Percentiles rank a stretch among this genome's conserved stretches.
phyloP scores from a whole-genome alignment of 2,797 vertebrate species.

The Lepus townsendii region DNA sequence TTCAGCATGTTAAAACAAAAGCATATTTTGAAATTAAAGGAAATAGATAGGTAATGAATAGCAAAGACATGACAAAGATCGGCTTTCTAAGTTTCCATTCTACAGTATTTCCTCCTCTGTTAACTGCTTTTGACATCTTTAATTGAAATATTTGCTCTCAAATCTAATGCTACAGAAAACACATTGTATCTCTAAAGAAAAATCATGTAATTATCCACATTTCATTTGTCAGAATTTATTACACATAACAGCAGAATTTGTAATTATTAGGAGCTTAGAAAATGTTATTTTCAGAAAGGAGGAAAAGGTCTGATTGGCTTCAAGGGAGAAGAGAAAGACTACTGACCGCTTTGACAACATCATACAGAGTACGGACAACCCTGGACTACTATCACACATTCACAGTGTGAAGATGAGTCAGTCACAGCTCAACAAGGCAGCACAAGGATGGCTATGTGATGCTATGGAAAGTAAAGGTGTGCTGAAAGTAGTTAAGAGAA shows the following conservation, averaged over 20 bases:
- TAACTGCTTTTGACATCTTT: slow-evolving; percentile 1
- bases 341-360: background rate
- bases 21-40: background rate
- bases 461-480: no score
- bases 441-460: background rate
- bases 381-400: no score
- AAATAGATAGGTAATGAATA: background rate
- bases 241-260: background rate
- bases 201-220: slow-evolving; percentile 38
- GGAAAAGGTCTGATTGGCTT: background rate
- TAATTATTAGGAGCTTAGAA: background rate
- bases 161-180: slow-evolving; percentile 15
- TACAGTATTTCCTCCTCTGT: background rate
- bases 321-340: background rate
- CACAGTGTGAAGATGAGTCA: no score
- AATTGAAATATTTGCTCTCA: slow-evolving; percentile 40
- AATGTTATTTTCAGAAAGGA: background rate
- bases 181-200: background rate
- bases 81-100: background rate
- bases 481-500: background rate
- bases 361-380: background rate
- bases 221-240: slow-evolving; percentile 21
- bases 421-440: background rate
- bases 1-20: slow-evolving; percentile 53
- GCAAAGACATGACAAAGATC: background rate